Evolutionary conservation across 2,797 vertebrate species (phyloP).

Genomic region (Gymnoscopelus microlampas): DNA sequence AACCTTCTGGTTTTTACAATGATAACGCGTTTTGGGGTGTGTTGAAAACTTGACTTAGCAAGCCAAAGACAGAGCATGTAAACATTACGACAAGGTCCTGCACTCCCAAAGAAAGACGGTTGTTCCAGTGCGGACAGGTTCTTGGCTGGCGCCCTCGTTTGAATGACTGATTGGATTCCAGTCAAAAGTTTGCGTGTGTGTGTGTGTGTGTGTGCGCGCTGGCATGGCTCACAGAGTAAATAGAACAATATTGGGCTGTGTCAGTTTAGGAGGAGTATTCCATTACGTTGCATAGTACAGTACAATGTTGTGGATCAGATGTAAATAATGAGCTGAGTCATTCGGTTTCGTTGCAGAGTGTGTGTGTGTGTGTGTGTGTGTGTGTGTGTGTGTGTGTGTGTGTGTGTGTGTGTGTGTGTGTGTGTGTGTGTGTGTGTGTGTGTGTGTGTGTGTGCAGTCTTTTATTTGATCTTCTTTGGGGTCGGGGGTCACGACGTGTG

Average conservation of each 20-base stretch:
- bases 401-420: not conserved
- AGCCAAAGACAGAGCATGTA: conserved; percentile 64
- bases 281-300: conserved; percentile 33
- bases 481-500: too few species aligned
- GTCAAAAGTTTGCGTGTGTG: conserved; percentile 49
- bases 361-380: too few species aligned
- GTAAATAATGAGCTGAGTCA: conserved; percentile 67
- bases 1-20: too few species aligned
- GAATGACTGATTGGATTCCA: conserved; percentile 76
- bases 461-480: too few species aligned
- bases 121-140: conserved; percentile 69
- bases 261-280: conserved; percentile 64
- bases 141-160: conserved; percentile 60
- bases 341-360: not conserved
- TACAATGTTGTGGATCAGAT: conserved; percentile 54
- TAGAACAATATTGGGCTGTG: conserved; percentile 67
- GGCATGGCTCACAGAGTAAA: conserved; percentile 60
- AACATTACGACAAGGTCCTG: conserved; percentile 67
- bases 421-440: too few species aligned
- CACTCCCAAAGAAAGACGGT: conserved; percentile 67
- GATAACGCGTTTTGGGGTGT: conserved; percentile 31
- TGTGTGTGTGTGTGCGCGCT: conserved; percentile 27
- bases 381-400: too few species aligned
- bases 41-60: conserved; percentile 54
- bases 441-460: not conserved